Base-by-base conservation (phyloP, 1,140 invertebrate genomes). In the Drosophila orena region DNA sequence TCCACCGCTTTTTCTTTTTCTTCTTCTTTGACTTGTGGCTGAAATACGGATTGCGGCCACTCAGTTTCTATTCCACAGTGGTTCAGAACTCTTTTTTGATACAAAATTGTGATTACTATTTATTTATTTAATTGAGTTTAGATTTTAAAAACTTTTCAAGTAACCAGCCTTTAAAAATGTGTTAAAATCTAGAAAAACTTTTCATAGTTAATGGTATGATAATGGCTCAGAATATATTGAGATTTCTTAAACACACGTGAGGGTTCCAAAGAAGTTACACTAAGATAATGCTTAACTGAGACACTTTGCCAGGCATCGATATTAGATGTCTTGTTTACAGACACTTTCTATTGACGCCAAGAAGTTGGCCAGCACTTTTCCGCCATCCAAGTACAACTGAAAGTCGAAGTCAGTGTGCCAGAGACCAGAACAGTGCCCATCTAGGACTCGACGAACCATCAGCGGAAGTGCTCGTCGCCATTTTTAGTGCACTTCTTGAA, bases 401-500 rank as follows among this genome's bases (percentile, higher is more conserved):
- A 20, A 20, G 8, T 44, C 42, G 8, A 5, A 15, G 17, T 53
- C 60, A 52, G 30, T 65, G 37, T 65, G 64, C 37, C 46, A n/a
- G 37, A 12, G 37, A 43, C n/a, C 64, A 68, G 59, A 52, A 44
- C 60, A 64, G 44, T 43, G 50, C 34, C 52, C 59, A 80, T 86
- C 49, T 35, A 68, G 40, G 56, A 40, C 40, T 74, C 56, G 62
- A 49, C 65, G 55, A 57, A 65, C 79, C 84, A 84, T 80, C 79
- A 80, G 27, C 84, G 84, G 84, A 89, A 89, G 84, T 89, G 85
- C 85, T 90, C 77, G 84, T 90, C 85, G 84, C 84, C 85, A 89
- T 90, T 89, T 89, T 89, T 88, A 89, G 84, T 89, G 85, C 84
- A 89, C 85, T 89, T 89, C 80, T 84, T 74, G 68, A 90, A 90